Evolutionary conservation across 2,888 invertebrate species (phyloP), one percentile per base, ranked within the genome.

Genomic region (Lottia scabra): DNA sequence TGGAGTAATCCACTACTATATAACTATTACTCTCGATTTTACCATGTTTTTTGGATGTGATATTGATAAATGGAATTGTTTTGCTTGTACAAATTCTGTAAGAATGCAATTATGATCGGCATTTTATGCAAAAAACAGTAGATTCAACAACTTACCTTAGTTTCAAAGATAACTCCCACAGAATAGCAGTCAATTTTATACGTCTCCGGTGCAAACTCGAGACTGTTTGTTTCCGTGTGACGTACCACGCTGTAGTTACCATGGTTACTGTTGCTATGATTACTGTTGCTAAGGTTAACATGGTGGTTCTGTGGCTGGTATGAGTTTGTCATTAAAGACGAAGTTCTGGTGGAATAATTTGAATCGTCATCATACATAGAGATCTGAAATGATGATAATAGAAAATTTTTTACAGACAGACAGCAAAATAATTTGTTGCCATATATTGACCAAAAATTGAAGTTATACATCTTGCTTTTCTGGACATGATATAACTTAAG

Each of bases 121-220:
- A 30, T 30, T 30, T 2, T 5, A 4, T 30, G 10, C 38, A 38
- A 10, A 4, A 38, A 38, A 6, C 38, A 38, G 10, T 10, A 38
- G 1, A 10, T 6, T 10, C 38, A 30, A 38, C 38, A 38, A 68
- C 79, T 74, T 75, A 85, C 85, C 75, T 81, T 82, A 19, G 82
- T 79, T 44, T 84, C 83, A 38, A 86, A 83, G 27, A 85, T 83
- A 44, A 86, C 83, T 0, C 85, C 85, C 16, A 84, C 85, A 16
- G 85, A 84, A 70, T 84, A 86, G 30, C 81, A 83, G 67, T 85
- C 85, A 44, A 84, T 80, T 70, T 83, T 84, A 64, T 81, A 72
- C 8, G 80, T 76, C 16, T 78, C 76, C 13, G 48, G 13, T 2
- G 73, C 71, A 3, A 67, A 38, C 43, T 77, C 73, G 1, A 75